Conservation (phyloP, 1,140 invertebrate genomes). For the Papilio polyxenes region DNA sequence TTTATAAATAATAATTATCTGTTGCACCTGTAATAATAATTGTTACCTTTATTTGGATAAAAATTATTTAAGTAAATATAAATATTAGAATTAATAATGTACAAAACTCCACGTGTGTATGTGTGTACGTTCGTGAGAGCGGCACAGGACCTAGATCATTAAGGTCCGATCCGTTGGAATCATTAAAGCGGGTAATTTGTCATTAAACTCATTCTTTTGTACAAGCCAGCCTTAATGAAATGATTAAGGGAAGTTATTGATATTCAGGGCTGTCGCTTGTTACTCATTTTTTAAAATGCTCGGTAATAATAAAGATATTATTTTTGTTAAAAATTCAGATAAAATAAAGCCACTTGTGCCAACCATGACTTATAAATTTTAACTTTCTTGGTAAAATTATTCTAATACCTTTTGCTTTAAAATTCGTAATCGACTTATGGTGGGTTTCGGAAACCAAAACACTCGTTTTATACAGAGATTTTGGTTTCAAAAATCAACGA, state of each 20-base stretch:
- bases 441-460: no score
- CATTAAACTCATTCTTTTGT: conserved; percentile 65
- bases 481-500: no score
- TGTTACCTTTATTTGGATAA: no score
- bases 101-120: background rate
- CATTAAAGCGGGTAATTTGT: conserved; percentile 68
- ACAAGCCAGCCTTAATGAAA: conserved; percentile 60
- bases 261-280: conserved; percentile 36
- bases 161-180: conserved; percentile 51
- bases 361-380: background rate
- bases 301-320: background rate
- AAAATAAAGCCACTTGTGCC: background rate
- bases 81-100: background rate
- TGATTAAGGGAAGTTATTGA: conserved; percentile 63
- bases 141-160: conserved; percentile 65
- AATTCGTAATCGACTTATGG: no score
- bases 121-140: conserved; percentile 1
- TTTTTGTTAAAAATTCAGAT: background rate
- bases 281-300: background rate
- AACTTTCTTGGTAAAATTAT: no score
- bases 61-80: background rate
- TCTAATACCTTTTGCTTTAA: no score
- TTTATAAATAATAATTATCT: no score
- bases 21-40: no score
- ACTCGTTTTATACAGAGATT: no score